Conservation (phyloP, 2,888 invertebrate species). For the Calliopum simillimum region DNA sequence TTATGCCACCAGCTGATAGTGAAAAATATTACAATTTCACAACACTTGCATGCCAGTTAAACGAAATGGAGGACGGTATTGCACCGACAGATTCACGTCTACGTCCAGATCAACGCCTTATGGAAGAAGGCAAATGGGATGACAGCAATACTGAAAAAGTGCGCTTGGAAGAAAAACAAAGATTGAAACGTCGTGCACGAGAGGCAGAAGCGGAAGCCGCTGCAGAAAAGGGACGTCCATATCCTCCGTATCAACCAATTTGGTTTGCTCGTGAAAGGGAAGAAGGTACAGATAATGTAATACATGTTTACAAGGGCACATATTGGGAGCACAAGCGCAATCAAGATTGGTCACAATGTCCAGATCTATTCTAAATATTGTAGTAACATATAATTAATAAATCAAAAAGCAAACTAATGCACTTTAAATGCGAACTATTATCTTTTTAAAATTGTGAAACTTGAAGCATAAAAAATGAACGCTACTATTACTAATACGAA, state of each 20-base stretch:
- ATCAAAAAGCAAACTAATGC: constrained; percentile 32
- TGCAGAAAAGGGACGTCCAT: constrained; percentile 74
- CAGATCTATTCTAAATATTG: constrained; percentile 75
- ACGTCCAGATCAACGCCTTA: constrained; percentile 96
- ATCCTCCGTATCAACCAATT: constrained; percentile 80
- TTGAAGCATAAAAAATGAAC: constrained; percentile 34
- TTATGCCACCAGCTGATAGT: constrained; percentile 76
- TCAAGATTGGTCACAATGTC: constrained; percentile 91
- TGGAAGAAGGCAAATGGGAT: constrained; percentile 95
- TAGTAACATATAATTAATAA: constrained; percentile 37
- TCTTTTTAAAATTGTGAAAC: constrained; percentile 39
- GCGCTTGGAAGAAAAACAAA: constrained; percentile 94
- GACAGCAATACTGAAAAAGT: constrained; percentile 89
- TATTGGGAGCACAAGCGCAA: constrained; percentile 94
- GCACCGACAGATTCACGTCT: constrained; percentile 94
- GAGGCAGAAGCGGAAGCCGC: constrained; percentile 84
- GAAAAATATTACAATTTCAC: constrained; percentile 95
- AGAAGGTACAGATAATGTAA: constrained; percentile 73
- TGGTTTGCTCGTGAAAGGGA: constrained; percentile 93
- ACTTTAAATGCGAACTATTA: constrained; percentile 35
- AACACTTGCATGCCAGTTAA: constrained; percentile 93
- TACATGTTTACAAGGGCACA: constrained; percentile 85
- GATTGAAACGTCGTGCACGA: constrained; percentile 79
- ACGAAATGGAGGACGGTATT: constrained; percentile 91
- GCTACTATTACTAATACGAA: constrained; percentile 19